These are phyloP conservation scores for Cecidostiba fungosa DNA, from an alignment of 2,888 invertebrate species.

Conservation along the genomic window DNA sequence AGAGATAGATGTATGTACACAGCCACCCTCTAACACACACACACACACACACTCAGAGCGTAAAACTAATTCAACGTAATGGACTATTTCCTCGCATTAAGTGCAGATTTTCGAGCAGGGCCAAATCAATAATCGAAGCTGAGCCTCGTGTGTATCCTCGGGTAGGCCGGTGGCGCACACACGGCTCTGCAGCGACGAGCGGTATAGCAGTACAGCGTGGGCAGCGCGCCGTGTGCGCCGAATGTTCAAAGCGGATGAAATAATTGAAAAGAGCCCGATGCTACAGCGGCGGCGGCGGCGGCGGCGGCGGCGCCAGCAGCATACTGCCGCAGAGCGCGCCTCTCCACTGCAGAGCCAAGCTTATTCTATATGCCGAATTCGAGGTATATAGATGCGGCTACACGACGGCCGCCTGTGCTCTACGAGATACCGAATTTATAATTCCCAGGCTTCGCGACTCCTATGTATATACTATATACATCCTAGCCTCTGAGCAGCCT, in stretches of 20 bases:
- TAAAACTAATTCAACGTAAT: constrained; percentile 35
- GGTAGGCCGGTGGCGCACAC: not conserved
- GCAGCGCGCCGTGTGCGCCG: constrained; percentile 5
- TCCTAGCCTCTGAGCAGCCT: not conserved
- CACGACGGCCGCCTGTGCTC: not conserved
- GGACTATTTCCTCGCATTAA: constrained; percentile 48
- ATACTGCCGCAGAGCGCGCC: not conserved
- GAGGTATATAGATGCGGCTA: not conserved
- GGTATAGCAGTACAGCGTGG: not conserved
- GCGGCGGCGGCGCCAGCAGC: not conserved
- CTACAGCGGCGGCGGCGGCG: not conserved
- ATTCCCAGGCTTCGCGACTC: not conserved
- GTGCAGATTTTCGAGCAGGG: constrained; percentile 48
- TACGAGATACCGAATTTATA: constrained; percentile 4
- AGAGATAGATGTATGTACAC: not conserved
- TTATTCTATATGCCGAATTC: constrained; percentile 9
- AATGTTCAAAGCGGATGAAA: constrained; percentile 48
- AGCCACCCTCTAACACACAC: not conserved
- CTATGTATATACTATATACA: not conserved
- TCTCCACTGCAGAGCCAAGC: constrained; percentile 5
- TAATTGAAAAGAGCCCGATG: constrained; percentile 54
- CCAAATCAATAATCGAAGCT: constrained; percentile 10
- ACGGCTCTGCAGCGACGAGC: not conserved
- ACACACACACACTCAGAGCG: no score
- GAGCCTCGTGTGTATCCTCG: constrained; percentile 16